A percentile compares a stretch with the other conserved stretches of the same genome.
phyloP scores from a whole-genome alignment of 2,113 vertebrate genomes.

The Misgurnus mizolepis region DNA sequence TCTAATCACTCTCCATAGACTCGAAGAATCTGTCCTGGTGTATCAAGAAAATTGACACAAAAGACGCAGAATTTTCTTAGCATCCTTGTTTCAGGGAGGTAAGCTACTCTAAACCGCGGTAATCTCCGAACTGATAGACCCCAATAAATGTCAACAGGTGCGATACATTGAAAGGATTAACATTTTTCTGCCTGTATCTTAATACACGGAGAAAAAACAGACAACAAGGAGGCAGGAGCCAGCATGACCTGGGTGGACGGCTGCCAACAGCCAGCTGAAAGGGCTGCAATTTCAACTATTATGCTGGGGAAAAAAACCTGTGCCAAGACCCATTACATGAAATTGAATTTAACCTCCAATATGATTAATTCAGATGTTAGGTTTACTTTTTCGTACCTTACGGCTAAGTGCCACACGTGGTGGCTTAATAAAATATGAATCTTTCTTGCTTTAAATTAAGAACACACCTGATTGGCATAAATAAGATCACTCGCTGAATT shows the following conservation, averaged over 20 bases:
- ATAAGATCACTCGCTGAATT: constrained; percentile 91
- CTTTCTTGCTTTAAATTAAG: constrained; percentile 89
- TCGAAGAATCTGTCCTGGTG: constrained; percentile 79
- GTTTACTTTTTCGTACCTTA: constrained; percentile 73
- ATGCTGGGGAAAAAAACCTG: constrained; percentile 78
- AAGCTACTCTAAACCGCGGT: constrained; percentile 20
- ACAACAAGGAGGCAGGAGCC: constrained; percentile 85
- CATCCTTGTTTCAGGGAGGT: constrained; percentile 4
- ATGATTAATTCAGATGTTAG: constrained; percentile 92
- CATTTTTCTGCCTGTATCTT: constrained; percentile 86
- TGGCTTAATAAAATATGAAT: constrained; percentile 95
- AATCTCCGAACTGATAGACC: background rate
- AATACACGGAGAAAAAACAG: constrained; percentile 82
- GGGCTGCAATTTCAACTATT: constrained; percentile 85
- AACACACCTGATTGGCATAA: constrained; percentile 89
- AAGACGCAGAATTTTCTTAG: background rate
- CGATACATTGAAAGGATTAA: constrained; percentile 81
- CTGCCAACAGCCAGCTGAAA: constrained; percentile 84
- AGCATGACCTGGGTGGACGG: constrained; percentile 84
- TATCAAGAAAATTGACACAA: constrained; percentile 61
- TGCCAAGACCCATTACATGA: constrained; percentile 90
- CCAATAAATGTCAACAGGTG: constrained; percentile 81
- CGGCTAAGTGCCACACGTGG: constrained; percentile 87
- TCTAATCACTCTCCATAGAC: constrained; percentile 86
- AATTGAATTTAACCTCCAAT: constrained; percentile 94